Conservation (phyloP, 2,797 vertebrate genomes). For the Catostomus latipinnis region DNA sequence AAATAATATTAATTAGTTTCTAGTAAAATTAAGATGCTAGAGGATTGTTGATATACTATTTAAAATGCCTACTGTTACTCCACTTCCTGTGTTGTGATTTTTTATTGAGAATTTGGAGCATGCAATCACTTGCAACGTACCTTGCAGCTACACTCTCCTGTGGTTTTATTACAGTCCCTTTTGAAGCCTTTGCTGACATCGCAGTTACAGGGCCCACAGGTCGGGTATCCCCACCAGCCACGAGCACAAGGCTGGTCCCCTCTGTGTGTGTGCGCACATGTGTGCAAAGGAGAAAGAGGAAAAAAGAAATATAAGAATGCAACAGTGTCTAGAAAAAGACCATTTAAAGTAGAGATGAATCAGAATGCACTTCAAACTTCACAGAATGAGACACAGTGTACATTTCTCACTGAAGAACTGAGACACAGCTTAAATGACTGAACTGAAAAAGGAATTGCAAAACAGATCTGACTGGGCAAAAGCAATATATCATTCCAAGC, state of each 20-base stretch:
- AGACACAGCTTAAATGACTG: background rate
- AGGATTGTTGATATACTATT: background rate
- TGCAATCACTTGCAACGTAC: conserved; percentile 67
- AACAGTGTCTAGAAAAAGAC: background rate
- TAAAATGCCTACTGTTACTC: background rate
- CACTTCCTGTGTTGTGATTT: background rate
- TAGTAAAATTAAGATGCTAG: background rate
- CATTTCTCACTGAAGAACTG: background rate
- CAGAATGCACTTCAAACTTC: background rate
- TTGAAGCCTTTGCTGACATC: conserved; percentile 85
- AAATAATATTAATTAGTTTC: too few relatives aligned
- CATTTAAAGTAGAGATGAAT: background rate
- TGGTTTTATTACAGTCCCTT: conserved; percentile 89
- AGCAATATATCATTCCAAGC: conserved; percentile 26
- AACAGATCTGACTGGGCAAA: conserved; percentile 9
- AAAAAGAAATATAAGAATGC: background rate
- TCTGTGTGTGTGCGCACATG: conserved; percentile 64
- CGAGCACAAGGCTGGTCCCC: conserved; percentile 83
- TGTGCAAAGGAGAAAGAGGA: background rate
- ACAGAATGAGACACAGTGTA: conserved; percentile 4
- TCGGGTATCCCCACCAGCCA: conserved; percentile 89
- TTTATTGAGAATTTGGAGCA: background rate
- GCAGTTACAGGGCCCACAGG: conserved; percentile 88
- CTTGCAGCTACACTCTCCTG: conserved; percentile 87
- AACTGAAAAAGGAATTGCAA: conserved; percentile 11